Conservation (phyloP, 2,113 vertebrate genomes). For the Austrofundulus limnaeus region DNA sequence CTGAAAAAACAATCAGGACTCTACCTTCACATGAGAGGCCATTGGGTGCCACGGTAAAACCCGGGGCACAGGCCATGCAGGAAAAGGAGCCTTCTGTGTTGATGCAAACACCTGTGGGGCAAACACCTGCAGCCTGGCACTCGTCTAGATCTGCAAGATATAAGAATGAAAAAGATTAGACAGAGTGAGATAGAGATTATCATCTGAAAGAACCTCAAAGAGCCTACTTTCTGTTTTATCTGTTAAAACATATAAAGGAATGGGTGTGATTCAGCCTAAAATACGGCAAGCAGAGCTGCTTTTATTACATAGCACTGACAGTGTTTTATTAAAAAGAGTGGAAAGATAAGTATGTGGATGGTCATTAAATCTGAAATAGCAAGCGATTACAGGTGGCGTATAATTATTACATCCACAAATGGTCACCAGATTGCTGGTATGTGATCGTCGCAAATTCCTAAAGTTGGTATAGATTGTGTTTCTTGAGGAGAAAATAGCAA, state of each 20-base stretch:
- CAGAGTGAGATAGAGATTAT: slow-evolving; percentile 25
- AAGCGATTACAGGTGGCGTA: slow-evolving; percentile 74
- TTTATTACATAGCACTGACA: slow-evolving; percentile 73
- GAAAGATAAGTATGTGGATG: slow-evolving; percentile 72
- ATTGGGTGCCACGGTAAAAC: slow-evolving; percentile 69
- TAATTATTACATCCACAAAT: slow-evolving; percentile 76
- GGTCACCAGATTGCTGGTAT: slow-evolving; percentile 56
- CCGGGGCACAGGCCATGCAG: slow-evolving; percentile 77
- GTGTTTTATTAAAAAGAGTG: slow-evolving; percentile 78
- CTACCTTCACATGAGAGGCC: slow-evolving; percentile 81
- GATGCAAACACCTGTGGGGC: slow-evolving; percentile 76
- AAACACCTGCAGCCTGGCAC: slow-evolving; percentile 72
- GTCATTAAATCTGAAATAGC: slow-evolving; percentile 67
- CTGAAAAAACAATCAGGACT: slow-evolving; percentile 31
- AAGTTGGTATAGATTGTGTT: slow-evolving; percentile 53
- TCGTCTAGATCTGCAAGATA: slow-evolving; percentile 64
- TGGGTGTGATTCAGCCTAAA: slow-evolving; percentile 26
- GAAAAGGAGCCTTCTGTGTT: slow-evolving; percentile 84
- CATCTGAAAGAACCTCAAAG: slow-evolving; percentile 8
- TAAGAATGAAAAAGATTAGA: slow-evolving; percentile 28
- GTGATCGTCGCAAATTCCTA: slow-evolving; percentile 67
- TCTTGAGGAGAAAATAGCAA: slow-evolving; percentile 15
- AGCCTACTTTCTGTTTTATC: slow-evolving; percentile 42
- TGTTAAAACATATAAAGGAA: slow-evolving; percentile 34
- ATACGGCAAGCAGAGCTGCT: slow-evolving; percentile 50